Evolutionary conservation across 1,140 invertebrate genomes (phyloP).

Genomic region (Dreissena rostriformis): DNA sequence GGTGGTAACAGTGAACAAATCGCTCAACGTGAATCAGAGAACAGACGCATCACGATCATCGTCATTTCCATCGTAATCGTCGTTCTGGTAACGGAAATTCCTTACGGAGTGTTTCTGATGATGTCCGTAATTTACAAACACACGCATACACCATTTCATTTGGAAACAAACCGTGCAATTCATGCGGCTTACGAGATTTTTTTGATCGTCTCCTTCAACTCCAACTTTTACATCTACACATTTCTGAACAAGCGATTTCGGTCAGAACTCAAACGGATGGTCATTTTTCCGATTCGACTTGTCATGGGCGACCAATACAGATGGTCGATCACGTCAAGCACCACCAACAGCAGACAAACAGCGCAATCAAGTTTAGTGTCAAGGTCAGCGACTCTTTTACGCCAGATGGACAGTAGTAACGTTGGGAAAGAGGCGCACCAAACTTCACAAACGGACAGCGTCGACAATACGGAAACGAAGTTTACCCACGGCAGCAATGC

Average conservation of each 20-base stretch:
- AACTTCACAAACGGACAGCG: background rate
- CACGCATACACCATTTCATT: background rate
- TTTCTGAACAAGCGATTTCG: slow-evolving; percentile 26
- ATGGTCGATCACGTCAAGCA: background rate
- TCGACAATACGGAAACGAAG: background rate
- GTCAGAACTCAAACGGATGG: background rate
- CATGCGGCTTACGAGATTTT: slow-evolving; percentile 11
- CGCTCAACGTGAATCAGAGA: slow-evolving; percentile 1
- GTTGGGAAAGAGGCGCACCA: background rate
- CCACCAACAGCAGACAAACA: background rate
- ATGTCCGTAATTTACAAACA: background rate
- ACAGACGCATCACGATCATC: slow-evolving; percentile 20
- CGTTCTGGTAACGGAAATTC: slow-evolving; percentile 38
- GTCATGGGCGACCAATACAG: background rate
- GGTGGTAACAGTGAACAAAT: background rate
- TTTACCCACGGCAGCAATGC: background rate
- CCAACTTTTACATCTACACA: slow-evolving; percentile 35
- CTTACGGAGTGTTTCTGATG: slow-evolving; percentile 30
- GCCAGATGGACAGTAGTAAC: background rate
- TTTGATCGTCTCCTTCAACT: slow-evolving; percentile 3
- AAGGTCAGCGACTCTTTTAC: background rate
- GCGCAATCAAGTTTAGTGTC: background rate
- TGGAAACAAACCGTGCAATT: slow-evolving; percentile 19
- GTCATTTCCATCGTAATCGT: slow-evolving; percentile 20
- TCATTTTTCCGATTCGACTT: background rate